Evolutionary conservation across 2,113 vertebrate genomes (phyloP), one percentile per base, ranked within the genome.

Genomic region (Rattus rattus): DNA sequence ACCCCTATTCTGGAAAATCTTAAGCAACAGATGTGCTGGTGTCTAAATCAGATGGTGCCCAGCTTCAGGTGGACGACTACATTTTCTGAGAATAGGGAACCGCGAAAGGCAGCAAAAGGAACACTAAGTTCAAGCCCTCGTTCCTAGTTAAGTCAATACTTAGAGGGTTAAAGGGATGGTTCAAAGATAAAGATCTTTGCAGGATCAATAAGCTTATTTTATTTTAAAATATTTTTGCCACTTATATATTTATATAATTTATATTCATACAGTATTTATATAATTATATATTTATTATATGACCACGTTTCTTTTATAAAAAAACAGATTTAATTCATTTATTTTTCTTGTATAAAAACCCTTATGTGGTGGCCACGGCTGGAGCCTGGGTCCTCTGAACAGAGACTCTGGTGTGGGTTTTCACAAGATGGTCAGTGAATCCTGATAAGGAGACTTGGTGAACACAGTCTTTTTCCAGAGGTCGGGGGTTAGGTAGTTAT

Each of bases 1-100:
- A n/a, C n/a, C n/a, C n/a, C n/a, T 88, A 88, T 96, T 97, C 93
- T 94, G 95, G 76, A 95, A 90, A 95, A 95, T 94, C 92, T 96
- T 96, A 96, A 95, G 94, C 75, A 97, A 92, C 65, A 88, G 59
- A 95, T 90, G 36, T 88, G 56, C 47, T 85, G 70, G 65, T 77
- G 47, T 92, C 88, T n/a, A 89, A 86, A 95, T 92, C 65, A 63
- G 94, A 59, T 33, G 49, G 88, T 86, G 63, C 9, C 65, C 49
- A 12, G 36, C 80, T 90, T 95, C 95, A 90, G 97, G 90, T 94
- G 91, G 67, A 88, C 87, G 92, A 91, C 7, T 17, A 69, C 63
- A 39, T 90, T 91, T 95, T 94, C 88, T 76, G 59, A 94, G 90
- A 96, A 89, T 12, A 63, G 54, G 91, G 83, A 87, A 90, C n/a